Evolutionary conservation across 2,113 vertebrate genomes (phyloP).

Genomic region (Aphyosemion australe): DNA sequence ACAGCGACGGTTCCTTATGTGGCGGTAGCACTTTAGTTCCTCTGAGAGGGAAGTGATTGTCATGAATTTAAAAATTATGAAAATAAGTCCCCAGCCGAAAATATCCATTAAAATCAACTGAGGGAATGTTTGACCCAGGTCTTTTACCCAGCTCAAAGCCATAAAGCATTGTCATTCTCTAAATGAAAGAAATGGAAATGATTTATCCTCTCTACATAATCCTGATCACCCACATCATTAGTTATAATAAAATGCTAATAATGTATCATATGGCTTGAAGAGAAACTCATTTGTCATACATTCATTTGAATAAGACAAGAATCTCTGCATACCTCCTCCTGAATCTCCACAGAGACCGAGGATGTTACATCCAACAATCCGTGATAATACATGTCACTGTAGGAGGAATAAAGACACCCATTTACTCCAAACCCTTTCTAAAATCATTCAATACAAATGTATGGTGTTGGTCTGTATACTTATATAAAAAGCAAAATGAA

Average conservation of each 20-base stretch:
- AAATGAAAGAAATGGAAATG: slow-evolving; percentile 53
- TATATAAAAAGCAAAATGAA: not conserved
- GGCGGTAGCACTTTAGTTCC: not conserved
- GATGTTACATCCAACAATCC: slow-evolving; percentile 21
- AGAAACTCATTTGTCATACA: slow-evolving; percentile 69
- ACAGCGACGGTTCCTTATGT: slow-evolving; percentile 3
- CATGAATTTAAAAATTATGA: slow-evolving; percentile 10
- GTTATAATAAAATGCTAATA: slow-evolving; percentile 73
- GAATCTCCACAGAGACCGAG: slow-evolving; percentile 24
- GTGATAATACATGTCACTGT: slow-evolving; percentile 7
- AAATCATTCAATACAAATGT: not conserved
- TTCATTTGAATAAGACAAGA: slow-evolving; percentile 52
- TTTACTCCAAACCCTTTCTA: slow-evolving; percentile 17
- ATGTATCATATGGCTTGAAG: slow-evolving; percentile 65
- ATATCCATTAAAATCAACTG: slow-evolving; percentile 19
- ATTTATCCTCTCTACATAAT: slow-evolving; percentile 73
- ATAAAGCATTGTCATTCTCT: slow-evolving; percentile 42
- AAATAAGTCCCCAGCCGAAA: slow-evolving; percentile 33
- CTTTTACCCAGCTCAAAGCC: slow-evolving; percentile 36
- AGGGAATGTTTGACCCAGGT: slow-evolving; percentile 34
- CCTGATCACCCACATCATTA: slow-evolving; percentile 76
- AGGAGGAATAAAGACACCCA: not conserved
- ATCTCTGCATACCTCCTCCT: slow-evolving; percentile 34
- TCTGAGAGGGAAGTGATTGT: not conserved
- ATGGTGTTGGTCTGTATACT: not conserved